Evolutionary conservation across 2,113 vertebrate species (phyloP).

Genomic region (Podarcis muralis): DNA sequence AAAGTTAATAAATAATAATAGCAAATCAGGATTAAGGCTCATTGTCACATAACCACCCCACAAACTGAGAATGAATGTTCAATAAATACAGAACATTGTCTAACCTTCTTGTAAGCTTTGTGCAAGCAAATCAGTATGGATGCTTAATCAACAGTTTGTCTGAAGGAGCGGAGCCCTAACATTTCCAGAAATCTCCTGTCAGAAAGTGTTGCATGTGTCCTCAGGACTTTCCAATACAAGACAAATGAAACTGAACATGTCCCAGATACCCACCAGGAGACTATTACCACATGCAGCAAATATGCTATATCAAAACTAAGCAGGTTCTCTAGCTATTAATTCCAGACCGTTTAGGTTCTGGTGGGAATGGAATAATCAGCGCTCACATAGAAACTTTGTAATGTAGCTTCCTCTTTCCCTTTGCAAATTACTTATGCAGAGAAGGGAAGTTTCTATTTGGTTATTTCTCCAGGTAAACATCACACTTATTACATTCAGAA

Average conservation of each 20-base stretch:
- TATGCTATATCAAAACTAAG: conserved; percentile 34
- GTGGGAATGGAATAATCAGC: conserved; percentile 39
- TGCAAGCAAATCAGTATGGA: too few relatives aligned
- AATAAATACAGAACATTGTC: too few relatives aligned
- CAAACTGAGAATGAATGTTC: too few relatives aligned
- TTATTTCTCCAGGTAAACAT: conserved; percentile 62
- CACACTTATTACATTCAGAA: conserved; percentile 57
- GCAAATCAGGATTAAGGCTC: too few relatives aligned
- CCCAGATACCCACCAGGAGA: conserved; percentile 26
- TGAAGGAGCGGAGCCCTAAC: not conserved
- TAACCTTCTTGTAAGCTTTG: too few relatives aligned
- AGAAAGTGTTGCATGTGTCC: not conserved
- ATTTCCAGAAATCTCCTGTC: not conserved
- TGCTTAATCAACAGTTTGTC: too few relatives aligned
- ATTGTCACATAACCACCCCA: too few relatives aligned
- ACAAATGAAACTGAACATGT: not conserved
- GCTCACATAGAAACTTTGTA: conserved; percentile 28
- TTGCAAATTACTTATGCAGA: conserved; percentile 49
- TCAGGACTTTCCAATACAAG: not conserved
- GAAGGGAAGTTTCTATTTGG: conserved; percentile 53
- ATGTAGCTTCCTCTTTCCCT: conserved; percentile 33
- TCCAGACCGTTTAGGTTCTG: conserved; percentile 21
- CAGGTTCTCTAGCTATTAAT: conserved; percentile 45
- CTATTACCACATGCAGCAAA: conserved; percentile 4
- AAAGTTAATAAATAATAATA: too few relatives aligned